A percentile compares a stretch with the other conserved stretches of the same genome.
phyloP scores from a whole-genome alignment of 2,113 vertebrate genomes.

The Amphiprion ocellaris region DNA sequence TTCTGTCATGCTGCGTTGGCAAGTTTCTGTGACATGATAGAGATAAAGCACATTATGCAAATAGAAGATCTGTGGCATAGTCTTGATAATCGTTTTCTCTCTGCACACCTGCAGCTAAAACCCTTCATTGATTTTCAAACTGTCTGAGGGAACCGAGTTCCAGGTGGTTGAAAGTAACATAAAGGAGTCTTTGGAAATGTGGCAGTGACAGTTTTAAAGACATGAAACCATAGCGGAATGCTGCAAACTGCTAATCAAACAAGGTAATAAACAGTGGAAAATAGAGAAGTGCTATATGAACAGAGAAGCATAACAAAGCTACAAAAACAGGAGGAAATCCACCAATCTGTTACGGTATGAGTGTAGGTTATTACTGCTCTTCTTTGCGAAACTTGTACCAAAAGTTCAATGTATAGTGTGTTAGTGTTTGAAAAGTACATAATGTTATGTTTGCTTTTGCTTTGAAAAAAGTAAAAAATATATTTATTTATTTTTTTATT shows the following conservation, averaged over 20 bases:
- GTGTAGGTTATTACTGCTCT: neutral
- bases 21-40: slow-evolving; percentile 39
- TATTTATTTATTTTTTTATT: neutral
- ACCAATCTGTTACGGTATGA: neutral
- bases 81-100: slow-evolving; percentile 45
- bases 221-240: slow-evolving; percentile 31
- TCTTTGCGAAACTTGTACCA: neutral
- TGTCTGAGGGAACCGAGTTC: slow-evolving; percentile 44
- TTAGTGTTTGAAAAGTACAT: neutral
- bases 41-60: slow-evolving; percentile 66
- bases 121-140: slow-evolving; percentile 64
- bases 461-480: too few relatives aligned
- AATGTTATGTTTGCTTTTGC: neutral
- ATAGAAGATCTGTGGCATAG: slow-evolving; percentile 35
- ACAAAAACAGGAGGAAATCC: neutral
- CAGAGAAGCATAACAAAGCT: neutral
- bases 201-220: slow-evolving; percentile 44
- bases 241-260: slow-evolving; percentile 57
- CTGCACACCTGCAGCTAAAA: slow-evolving; percentile 58
- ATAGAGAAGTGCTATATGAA: slow-evolving; percentile 5
- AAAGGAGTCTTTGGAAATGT: slow-evolving; percentile 46
- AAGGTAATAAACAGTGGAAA: slow-evolving; percentile 45
- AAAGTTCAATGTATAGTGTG: neutral
- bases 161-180: slow-evolving; percentile 56
- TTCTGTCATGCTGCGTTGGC: slow-evolving; percentile 6